Percentiles rank a stretch among this genome's conserved stretches.
Conservation (phyloP, 2,888 invertebrate species). For the Norana najaformis region DNA sequence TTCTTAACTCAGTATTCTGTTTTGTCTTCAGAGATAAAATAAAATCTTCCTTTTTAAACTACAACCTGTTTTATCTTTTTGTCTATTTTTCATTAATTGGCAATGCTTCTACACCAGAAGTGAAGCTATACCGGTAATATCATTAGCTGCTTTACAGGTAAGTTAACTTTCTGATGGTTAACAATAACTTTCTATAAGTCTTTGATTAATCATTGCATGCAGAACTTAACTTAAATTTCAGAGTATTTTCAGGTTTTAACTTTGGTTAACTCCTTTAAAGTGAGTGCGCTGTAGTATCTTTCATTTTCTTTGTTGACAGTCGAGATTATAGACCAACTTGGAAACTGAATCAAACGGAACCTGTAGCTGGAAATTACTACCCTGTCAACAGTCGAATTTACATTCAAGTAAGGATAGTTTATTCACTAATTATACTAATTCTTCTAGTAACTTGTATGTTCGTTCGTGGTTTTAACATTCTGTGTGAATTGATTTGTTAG, state of each 20-base stretch:
- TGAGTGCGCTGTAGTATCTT: not conserved
- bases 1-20: not conserved
- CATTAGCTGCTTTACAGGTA: not conserved
- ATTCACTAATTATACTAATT: not conserved
- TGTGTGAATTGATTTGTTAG: not conserved
- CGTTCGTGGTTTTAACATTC: not conserved
- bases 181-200: not conserved
- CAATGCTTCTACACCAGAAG: not conserved
- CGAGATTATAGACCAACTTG: slow-evolving; percentile 73
- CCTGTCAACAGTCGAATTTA: slow-evolving; percentile 82
- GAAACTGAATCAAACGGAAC: slow-evolving; percentile 67
- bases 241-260: not conserved
- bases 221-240: not conserved
- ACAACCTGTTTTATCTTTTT: too few species aligned
- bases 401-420: slow-evolving; percentile 46
- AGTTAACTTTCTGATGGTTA: not conserved
- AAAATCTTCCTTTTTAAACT: not conserved
- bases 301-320: slow-evolving; percentile 42
- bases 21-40: not conserved
- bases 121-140: too few species aligned
- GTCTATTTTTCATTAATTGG: not conserved
- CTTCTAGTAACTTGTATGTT: not conserved
- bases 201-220: not conserved
- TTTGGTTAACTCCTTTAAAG: not conserved
- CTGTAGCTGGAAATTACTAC: slow-evolving; percentile 77